Evolutionary conservation across 1,140 invertebrate species (phyloP).

Genomic region (Microplitis mediator): DNA sequence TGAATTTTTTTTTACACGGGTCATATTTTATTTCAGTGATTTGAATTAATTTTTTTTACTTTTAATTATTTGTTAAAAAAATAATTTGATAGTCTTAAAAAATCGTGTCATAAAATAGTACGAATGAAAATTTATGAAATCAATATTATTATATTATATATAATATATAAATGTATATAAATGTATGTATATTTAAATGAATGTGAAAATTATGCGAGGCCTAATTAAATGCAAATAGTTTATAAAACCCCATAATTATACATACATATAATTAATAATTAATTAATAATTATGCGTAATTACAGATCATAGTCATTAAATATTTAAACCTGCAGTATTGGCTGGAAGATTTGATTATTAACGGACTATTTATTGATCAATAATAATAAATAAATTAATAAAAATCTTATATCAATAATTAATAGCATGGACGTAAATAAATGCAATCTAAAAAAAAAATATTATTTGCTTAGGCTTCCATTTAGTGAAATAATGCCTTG

Average conservation of each 20-base stretch:
- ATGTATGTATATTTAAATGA: neutral
- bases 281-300: neutral
- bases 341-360: no score
- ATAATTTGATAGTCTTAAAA: neutral
- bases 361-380: no score
- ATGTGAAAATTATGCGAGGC: constrained; percentile 13
- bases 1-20: no score
- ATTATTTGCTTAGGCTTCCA: constrained; percentile 5
- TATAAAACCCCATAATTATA: constrained; percentile 11
- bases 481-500: constrained; percentile 13
- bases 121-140: neutral
- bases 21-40: no score
- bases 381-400: neutral
- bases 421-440: neutral
- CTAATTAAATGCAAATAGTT: constrained; percentile 6
- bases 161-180: constrained; percentile 16
- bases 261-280: neutral
- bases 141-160: constrained; percentile 8
- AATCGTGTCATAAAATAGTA: neutral
- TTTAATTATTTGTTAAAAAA: no score
- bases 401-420: neutral
- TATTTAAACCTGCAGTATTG: constrained; percentile 13
- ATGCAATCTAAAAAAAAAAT: neutral
- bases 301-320: neutral
- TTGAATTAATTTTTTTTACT: no score